These are phyloP conservation scores for Rhinolophus sinicus DNA, from an alignment of 2,113 vertebrate genomes.

Conservation along the genomic window DNA sequence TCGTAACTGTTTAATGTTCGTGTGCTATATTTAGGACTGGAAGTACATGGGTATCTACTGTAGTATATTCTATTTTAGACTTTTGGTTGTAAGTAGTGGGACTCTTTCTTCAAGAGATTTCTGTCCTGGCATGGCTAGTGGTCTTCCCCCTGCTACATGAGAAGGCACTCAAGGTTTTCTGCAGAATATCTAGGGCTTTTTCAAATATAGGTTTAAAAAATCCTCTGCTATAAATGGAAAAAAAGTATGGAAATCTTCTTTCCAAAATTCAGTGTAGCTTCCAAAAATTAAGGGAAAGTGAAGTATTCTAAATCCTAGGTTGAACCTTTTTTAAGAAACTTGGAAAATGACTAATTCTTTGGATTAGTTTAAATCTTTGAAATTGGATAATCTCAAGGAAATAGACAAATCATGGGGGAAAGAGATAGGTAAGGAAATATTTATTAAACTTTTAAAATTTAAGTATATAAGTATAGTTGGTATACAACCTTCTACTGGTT, in stretches of 20 bases:
- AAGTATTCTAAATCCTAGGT: not conserved
- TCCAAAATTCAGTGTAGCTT: not conserved
- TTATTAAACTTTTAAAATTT: not conserved
- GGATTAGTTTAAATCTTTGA: not conserved
- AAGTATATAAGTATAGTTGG: too few species aligned
- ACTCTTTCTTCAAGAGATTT: slow-evolving; percentile 3
- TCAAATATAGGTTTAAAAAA: not conserved
- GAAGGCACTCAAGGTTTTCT: not conserved
- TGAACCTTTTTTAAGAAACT: not conserved
- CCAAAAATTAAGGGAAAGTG: not conserved
- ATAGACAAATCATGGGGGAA: not conserved
- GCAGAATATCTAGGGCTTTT: not conserved
- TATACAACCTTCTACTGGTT: too few species aligned
- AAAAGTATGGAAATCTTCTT: not conserved
- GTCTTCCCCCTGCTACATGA: not conserved
- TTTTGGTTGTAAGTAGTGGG: not conserved
- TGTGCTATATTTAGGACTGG: not conserved
- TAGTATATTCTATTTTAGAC: not conserved
- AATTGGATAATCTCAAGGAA: not conserved
- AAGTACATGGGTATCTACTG: not conserved
- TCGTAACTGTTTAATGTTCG: not conserved
- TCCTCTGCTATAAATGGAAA: not conserved
- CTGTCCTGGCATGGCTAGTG: not conserved
- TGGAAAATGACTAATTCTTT: not conserved
- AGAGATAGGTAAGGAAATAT: not conserved